These are phyloP conservation scores for Brachionus rubens DNA, from an alignment of 1,140 invertebrate species.

Conservation along the genomic window DNA sequence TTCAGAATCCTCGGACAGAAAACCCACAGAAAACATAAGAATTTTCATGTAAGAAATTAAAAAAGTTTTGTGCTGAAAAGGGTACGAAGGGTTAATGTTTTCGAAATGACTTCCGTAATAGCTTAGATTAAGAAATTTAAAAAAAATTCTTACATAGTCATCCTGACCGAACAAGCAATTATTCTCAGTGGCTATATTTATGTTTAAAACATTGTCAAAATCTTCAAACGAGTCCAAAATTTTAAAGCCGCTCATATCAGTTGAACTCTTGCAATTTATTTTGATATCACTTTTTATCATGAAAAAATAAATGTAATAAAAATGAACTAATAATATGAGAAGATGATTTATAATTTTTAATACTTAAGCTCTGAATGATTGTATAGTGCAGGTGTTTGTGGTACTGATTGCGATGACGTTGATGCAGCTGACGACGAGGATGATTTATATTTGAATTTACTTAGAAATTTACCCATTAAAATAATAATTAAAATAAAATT, in stretches of 20 bases:
- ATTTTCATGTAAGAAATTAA: no score
- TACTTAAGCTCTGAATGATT: neutral
- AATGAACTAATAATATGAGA: no score
- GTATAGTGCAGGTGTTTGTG: neutral
- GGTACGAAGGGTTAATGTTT: no score
- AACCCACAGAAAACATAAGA: no score
- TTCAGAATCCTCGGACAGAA: no score
- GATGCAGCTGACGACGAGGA: neutral
- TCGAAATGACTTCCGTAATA: no score
- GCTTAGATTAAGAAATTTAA: no score
- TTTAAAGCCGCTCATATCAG: neutral
- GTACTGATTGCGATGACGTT: neutral
- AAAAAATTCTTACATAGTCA: slow-evolving; percentile 15
- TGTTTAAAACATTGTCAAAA: slow-evolving; percentile 12
- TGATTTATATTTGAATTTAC: slow-evolving; percentile 5
- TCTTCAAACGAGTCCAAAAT: neutral
- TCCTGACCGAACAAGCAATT: slow-evolving; percentile 1
- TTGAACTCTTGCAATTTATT: no score
- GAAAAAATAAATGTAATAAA: slow-evolving; percentile 5
- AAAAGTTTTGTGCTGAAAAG: no score
- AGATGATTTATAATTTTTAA: no score
- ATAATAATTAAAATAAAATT: neutral
- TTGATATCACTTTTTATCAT: slow-evolving; percentile 4
- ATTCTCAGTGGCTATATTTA: neutral
- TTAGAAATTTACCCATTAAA: slow-evolving; percentile 29